phyloP scores from a whole-genome alignment of 2,113 vertebrate species.

The Gnathonemus longibarbis region DNA sequence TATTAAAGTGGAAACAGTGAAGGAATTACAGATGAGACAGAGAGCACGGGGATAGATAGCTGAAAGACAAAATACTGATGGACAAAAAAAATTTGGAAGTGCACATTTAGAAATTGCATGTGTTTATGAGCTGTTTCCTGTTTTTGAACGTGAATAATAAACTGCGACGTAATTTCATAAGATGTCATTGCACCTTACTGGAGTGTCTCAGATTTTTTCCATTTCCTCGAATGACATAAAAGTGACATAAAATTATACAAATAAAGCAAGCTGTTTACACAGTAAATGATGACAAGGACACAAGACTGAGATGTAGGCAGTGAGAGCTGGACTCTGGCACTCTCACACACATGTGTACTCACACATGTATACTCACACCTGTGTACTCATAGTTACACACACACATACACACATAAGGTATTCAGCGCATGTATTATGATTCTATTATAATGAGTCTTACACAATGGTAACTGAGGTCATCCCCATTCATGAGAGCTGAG shows the following conservation, averaged over 20 bases:
- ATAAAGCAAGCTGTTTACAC: background rate
- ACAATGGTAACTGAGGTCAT: constrained; percentile 3
- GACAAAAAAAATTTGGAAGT: constrained; percentile 17
- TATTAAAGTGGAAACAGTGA: background rate
- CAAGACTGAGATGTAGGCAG: background rate
- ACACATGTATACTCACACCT: background rate
- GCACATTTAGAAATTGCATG: background rate
- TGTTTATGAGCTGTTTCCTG: background rate
- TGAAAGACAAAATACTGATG: background rate
- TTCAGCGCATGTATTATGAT: background rate
- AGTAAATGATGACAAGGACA: background rate
- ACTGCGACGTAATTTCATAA: background rate
- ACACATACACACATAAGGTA: background rate
- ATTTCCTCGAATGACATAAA: background rate
- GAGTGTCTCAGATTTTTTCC: background rate
- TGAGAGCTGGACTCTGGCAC: background rate
- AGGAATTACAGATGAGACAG: background rate
- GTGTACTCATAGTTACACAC: background rate
- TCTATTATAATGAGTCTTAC: background rate
- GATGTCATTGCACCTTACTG: background rate
- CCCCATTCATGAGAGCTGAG: background rate
- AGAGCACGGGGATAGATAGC: background rate
- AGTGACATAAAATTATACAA: background rate
- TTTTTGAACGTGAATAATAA: background rate
- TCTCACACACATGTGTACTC: background rate